These are phyloP conservation scores for Cassiopea xamachana DNA, from an alignment of 30 jellyfish, hydroid and myxozoan species.

Conservation along the genomic window DNA sequence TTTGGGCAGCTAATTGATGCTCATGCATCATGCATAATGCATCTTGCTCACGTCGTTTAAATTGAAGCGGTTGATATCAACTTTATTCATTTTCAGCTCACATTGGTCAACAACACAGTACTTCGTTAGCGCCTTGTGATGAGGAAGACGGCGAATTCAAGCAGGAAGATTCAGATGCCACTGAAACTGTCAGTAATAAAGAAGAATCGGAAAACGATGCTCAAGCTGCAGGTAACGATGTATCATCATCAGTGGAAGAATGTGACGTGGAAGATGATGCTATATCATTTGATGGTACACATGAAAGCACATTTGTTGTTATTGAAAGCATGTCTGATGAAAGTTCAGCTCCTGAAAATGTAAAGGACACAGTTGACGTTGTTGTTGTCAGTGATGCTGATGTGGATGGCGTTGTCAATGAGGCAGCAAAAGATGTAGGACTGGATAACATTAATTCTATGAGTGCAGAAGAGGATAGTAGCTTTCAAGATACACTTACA, in stretches of 20 bases:
- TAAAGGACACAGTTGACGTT: not conserved
- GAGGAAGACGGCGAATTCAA: slow-evolving; percentile 36
- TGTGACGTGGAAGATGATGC: not conserved
- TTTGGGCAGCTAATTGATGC: too few species aligned
- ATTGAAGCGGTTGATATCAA: not conserved
- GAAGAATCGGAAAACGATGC: slow-evolving; percentile 6
- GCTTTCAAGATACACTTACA: not conserved
- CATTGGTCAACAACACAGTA: slow-evolving; percentile 19
- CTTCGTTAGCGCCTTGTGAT: slow-evolving; percentile 36
- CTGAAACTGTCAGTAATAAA: slow-evolving; percentile 21
- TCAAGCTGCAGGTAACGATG: not conserved
- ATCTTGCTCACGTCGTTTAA: too few species aligned
- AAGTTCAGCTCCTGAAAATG: not conserved
- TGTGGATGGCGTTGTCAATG: not conserved
- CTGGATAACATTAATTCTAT: not conserved
- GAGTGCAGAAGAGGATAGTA: not conserved
- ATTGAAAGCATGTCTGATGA: slow-evolving; percentile 9
- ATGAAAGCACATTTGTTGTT: slow-evolving; percentile 1
- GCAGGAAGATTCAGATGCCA: slow-evolving; percentile 24
- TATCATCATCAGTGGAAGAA: not conserved
- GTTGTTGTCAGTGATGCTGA: not conserved
- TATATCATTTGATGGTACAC: not conserved
- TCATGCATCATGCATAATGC: too few species aligned
- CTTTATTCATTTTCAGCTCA: slow-evolving; percentile 17
- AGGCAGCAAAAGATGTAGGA: not conserved